These are phyloP conservation scores for Cerastis leucographa DNA, from an alignment of 2,888 invertebrate genomes.

Conservation along the genomic window DNA sequence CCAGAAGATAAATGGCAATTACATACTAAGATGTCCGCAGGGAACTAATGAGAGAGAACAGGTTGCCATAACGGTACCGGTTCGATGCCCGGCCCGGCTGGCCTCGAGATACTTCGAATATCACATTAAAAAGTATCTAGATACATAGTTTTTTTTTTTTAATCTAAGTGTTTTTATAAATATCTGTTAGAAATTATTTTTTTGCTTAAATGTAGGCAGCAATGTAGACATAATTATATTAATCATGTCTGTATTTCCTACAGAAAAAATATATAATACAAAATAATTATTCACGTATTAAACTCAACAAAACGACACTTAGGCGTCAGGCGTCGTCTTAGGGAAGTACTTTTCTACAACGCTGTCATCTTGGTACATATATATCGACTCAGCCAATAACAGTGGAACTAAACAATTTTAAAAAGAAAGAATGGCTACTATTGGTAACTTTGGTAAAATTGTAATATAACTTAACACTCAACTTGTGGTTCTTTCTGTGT, in stretches of 20 bases:
- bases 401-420: neutral
- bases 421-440: neutral
- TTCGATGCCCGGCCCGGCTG: slow-evolving; percentile 70
- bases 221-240: too few relatives aligned
- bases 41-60: slow-evolving; percentile 69
- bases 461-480: neutral
- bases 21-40: slow-evolving; percentile 61
- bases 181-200: neutral
- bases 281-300: neutral
- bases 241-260: too few relatives aligned
- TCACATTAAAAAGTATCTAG: slow-evolving; percentile 57
- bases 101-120: slow-evolving; percentile 58
- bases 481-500: neutral
- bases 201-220: neutral
- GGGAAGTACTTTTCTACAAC: too few relatives aligned
- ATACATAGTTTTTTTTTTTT: slow-evolving; percentile 8
- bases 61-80: slow-evolving; percentile 74
- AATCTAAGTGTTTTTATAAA: neutral
- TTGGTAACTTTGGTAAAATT: neutral
- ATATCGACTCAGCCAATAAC: too few relatives aligned
- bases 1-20: slow-evolving; percentile 59
- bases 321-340: too few relatives aligned
- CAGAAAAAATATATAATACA: neutral
- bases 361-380: too few relatives aligned
- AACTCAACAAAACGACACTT: neutral